Conservation (phyloP, 64 coral and sea anemone genomes). For the Platygyra sinensis region DNA sequence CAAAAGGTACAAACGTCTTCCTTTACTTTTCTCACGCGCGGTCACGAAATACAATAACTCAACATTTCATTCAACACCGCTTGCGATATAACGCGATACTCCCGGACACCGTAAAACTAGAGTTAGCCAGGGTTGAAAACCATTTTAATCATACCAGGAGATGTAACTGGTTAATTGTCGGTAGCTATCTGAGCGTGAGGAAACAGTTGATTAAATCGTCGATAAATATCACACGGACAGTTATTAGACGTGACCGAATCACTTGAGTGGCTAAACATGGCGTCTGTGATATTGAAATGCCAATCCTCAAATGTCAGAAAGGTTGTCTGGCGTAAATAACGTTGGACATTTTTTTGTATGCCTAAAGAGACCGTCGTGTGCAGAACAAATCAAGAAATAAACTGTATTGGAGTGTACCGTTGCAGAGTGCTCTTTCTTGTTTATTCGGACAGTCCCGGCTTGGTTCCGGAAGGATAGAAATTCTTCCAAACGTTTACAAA, state of each 20-base stretch:
- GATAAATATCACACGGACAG: neutral
- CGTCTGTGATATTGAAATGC: neutral
- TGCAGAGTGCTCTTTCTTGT: neutral
- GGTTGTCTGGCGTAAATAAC: neutral
- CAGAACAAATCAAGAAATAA: neutral
- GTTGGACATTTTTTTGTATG: neutral
- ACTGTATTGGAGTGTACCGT: neutral
- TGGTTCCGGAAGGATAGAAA: neutral
- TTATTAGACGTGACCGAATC: neutral
- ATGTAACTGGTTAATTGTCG: neutral
- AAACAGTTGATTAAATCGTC: neutral
- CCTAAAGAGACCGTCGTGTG: neutral
- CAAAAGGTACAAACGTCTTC: no score
- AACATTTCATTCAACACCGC: no score
- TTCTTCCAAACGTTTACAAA: neutral
- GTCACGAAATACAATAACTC: no score
- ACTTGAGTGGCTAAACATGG: neutral
- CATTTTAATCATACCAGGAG: neutral
- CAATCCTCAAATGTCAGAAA: slow-evolving; percentile 1
- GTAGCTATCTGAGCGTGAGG: neutral
- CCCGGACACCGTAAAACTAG: no score
- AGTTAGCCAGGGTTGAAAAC: neutral
- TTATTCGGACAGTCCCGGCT: neutral
- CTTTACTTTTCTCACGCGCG: no score
- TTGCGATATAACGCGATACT: no score